A percentile compares a stretch with the other conserved stretches of the same genome.
phyloP scores from a whole-genome alignment of 2,113 vertebrate species.

The Cololabis saira region DNA sequence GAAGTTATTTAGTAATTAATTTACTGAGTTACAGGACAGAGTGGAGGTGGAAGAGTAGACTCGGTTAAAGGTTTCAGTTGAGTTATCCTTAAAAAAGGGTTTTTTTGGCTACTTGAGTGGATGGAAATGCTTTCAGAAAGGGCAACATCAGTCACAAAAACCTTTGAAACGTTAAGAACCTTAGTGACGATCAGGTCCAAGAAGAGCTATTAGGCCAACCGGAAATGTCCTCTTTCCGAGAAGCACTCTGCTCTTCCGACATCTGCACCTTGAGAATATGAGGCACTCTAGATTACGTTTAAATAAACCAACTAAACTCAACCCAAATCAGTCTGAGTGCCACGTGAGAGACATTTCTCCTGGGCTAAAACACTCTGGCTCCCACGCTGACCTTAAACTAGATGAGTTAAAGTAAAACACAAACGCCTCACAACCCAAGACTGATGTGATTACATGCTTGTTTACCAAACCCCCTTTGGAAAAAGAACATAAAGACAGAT shows the following conservation, averaged over 20 bases:
- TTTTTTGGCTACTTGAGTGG: too few relatives aligned
- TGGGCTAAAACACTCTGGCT: constrained; percentile 8
- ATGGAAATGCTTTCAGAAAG: too few relatives aligned
- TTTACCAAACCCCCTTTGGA: constrained; percentile 2
- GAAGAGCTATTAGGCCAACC: constrained; percentile 3
- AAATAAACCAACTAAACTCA: constrained; percentile 64
- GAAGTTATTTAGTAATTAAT: too few relatives aligned
- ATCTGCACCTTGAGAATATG: not conserved
- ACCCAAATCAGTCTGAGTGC: constrained; percentile 37
- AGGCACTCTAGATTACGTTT: constrained; percentile 30
- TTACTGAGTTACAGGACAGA: too few relatives aligned
- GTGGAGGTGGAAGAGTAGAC: too few relatives aligned
- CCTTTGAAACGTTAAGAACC: too few relatives aligned
- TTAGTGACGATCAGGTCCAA: too few relatives aligned
- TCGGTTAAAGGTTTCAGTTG: too few relatives aligned
- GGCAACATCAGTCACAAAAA: too few relatives aligned
- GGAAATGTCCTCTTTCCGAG: constrained; percentile 12
- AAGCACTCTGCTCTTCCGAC: constrained; percentile 4
- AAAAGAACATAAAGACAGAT: not conserved
- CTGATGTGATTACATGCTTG: constrained; percentile 34
- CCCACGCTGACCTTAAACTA: constrained; percentile 2
- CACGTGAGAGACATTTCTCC: constrained; percentile 52
- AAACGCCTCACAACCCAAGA: constrained; percentile 16
- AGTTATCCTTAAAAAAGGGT: too few relatives aligned
- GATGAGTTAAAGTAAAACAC: constrained; percentile 23